phyloP scores from a whole-genome alignment of 92 coral and sea anemone genomes.

The Heliopora coerulea region DNA sequence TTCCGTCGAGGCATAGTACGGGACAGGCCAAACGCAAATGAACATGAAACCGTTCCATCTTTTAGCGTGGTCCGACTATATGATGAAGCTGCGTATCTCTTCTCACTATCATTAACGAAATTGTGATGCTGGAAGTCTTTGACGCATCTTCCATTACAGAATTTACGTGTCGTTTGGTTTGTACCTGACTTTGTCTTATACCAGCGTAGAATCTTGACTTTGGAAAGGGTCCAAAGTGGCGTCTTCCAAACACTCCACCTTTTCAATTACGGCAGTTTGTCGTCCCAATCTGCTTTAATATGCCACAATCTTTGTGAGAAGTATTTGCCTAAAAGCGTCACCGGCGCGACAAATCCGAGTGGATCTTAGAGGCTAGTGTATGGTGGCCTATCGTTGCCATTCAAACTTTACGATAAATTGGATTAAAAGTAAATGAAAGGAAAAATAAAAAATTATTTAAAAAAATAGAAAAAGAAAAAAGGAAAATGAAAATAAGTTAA shows the following conservation, averaged over 20 bases:
- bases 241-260: constrained; percentile 51
- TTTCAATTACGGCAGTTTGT: constrained; percentile 30
- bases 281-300: constrained; percentile 54
- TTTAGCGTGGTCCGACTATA: not conserved
- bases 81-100: constrained; percentile 14
- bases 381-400: too few species aligned
- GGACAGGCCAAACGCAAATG: constrained; percentile 7
- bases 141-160: not conserved
- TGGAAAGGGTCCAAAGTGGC: constrained; percentile 45
- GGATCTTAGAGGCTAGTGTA: constrained; percentile 57
- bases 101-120: constrained; percentile 31
- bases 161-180: not conserved
- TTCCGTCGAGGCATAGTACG: constrained; percentile 7
- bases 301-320: constrained; percentile 60
- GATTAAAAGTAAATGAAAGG: too few species aligned
- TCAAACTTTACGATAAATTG: too few species aligned
- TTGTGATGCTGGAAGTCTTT: constrained; percentile 12
- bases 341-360: constrained; percentile 61
- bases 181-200: not conserved
- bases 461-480: too few species aligned
- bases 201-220: constrained; percentile 53
- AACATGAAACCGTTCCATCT: constrained; percentile 11
- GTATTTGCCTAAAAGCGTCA: constrained; percentile 45
- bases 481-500: too few species aligned
- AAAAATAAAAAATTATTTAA: too few species aligned